phyloP scores from a whole-genome alignment of 2,797 vertebrate genomes.

The Chromis chromis region DNA sequence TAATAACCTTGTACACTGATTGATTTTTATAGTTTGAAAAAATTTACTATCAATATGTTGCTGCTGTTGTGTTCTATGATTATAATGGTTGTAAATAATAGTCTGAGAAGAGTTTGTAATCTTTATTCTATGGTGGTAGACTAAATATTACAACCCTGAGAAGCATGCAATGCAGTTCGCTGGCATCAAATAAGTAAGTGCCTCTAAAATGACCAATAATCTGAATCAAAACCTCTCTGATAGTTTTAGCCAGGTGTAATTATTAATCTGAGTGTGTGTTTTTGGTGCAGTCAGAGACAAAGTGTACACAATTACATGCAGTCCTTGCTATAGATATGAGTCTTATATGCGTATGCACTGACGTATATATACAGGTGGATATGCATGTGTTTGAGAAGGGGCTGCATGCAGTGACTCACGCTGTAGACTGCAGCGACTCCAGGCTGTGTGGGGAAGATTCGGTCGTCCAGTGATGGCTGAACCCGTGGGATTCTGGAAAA shows the following conservation, averaged over 20 bases:
- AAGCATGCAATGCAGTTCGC: conserved; percentile 2
- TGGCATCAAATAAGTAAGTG: background rate
- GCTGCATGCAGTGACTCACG: conserved; percentile 76
- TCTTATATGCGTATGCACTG: conserved; percentile 8
- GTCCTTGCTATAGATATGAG: background rate
- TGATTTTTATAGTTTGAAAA: background rate
- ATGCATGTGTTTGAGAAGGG: conserved; percentile 26
- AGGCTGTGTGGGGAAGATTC: conserved; percentile 85
- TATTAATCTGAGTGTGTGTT: background rate
- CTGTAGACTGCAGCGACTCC: conserved; percentile 86
- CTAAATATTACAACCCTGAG: background rate
- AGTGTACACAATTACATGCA: background rate
- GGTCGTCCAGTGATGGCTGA: conserved; percentile 84
- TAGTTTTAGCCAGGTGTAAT: too few relatives aligned
- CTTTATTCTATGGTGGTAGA: background rate
- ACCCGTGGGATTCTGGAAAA: conserved; percentile 82
- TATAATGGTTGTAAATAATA: background rate
- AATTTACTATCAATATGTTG: conserved; percentile 5
- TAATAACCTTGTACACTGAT: background rate
- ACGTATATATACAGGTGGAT: conserved; percentile 15
- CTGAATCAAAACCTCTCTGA: conserved; percentile 13
- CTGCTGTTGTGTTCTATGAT: background rate
- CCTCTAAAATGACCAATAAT: background rate
- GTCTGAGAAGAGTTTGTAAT: background rate
- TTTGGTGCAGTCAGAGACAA: background rate